Evolutionary conservation across 2,113 vertebrate species (phyloP).

Genomic region (Muscicapa adusta): DNA sequence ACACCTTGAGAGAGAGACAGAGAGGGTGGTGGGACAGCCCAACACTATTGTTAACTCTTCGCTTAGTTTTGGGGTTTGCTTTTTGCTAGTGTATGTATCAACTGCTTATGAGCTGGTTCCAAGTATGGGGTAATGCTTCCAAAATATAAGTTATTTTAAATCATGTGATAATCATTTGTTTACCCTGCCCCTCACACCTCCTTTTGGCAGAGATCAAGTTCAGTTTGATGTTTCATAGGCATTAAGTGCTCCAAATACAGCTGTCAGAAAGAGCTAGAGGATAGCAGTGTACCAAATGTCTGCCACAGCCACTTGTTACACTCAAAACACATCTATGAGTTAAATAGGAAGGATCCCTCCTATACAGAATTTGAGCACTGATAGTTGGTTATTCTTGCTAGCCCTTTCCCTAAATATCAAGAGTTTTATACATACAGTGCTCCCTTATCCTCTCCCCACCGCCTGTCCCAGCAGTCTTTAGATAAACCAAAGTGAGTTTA

Average conservation of each 20-base stretch:
- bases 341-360: constrained; percentile 42
- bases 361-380: neutral
- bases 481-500: constrained; percentile 53
- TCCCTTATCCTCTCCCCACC: constrained; percentile 43
- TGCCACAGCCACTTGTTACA: neutral
- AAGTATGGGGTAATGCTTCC: neutral
- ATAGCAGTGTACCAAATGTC: neutral
- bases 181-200: neutral
- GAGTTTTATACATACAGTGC: constrained; percentile 56
- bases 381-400: neutral
- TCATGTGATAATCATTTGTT: neutral
- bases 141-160: constrained; percentile 6
- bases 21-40: neutral
- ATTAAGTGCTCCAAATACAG: constrained; percentile 60
- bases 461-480: constrained; percentile 62
- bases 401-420: constrained; percentile 42
- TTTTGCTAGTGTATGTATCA: neutral
- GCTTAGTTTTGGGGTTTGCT: neutral
- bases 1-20: neutral
- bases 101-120: neutral
- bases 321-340: neutral
- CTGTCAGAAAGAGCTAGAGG: constrained; percentile 8
- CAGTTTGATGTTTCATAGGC: neutral
- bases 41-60: neutral
- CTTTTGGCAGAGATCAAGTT: neutral